These are phyloP conservation scores for Neoitamus cyanurus DNA, from an alignment of 2,888 invertebrate genomes.

Conservation along the genomic window DNA sequence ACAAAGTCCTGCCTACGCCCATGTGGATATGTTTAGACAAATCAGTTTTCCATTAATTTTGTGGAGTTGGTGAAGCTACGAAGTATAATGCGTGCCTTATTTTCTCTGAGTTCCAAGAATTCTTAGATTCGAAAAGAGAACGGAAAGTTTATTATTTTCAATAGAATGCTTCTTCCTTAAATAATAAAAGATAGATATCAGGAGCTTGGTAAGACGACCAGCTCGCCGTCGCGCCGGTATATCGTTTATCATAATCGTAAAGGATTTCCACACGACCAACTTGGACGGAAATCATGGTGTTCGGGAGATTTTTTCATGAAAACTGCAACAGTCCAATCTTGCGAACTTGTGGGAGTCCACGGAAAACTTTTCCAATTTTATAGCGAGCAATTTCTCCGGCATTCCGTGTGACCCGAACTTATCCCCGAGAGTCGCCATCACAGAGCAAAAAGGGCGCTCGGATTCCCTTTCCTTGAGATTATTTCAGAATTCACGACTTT, in stretches of 20 bases:
- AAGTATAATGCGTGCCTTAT: too few relatives aligned
- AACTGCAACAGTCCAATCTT: not conserved
- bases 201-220: too few relatives aligned
- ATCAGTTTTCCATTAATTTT: too few relatives aligned
- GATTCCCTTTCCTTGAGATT: constrained; percentile 21
- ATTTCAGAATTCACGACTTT: constrained; percentile 44
- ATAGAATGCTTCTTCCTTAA: too few relatives aligned
- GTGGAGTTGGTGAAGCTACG: too few relatives aligned
- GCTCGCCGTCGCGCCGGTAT: not conserved
- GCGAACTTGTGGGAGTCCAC: not conserved
- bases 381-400: not conserved
- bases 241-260: not conserved
- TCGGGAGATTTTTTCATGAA: not conserved
- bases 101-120: too few relatives aligned
- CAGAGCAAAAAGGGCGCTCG: not conserved
- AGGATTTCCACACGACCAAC: not conserved
- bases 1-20: too few relatives aligned
- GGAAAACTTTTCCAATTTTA: constrained; percentile 40
- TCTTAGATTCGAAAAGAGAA: too few relatives aligned
- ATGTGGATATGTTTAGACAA: too few relatives aligned
- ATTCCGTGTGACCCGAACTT: constrained; percentile 23
- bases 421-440: not conserved
- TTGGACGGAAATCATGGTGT: not conserved
- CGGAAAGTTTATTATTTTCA: too few relatives aligned
- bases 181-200: too few relatives aligned